A percentile compares a stretch with the other conserved stretches of the same genome.
Evolutionary conservation across 1,140 invertebrate genomes (phyloP).

Genomic region (Halyomorpha halys): DNA sequence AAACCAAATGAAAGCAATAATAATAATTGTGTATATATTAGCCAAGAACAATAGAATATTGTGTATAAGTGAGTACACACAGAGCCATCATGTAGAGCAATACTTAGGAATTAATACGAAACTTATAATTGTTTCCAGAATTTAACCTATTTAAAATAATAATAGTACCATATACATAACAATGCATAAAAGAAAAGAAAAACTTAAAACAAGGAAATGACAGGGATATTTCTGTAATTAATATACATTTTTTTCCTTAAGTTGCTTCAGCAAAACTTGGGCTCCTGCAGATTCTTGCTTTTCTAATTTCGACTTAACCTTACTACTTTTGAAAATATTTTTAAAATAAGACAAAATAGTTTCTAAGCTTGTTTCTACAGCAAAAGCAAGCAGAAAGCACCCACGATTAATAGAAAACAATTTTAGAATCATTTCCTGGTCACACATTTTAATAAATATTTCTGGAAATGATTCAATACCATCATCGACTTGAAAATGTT

Average conservation of each 20-base stretch:
- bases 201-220: too few relatives aligned
- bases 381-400: slow-evolving; percentile 18
- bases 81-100: too few relatives aligned
- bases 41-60: too few relatives aligned
- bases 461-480: slow-evolving; percentile 10
- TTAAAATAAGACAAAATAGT: slow-evolving; percentile 9
- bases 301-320: neutral
- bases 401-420: slow-evolving; percentile 20
- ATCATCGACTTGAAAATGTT: slow-evolving; percentile 43
- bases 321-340: neutral
- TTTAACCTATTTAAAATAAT: too few relatives aligned
- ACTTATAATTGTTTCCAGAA: too few relatives aligned
- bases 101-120: too few relatives aligned
- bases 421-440: slow-evolving; percentile 12
- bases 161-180: too few relatives aligned
- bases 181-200: too few relatives aligned
- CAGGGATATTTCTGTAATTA: too few relatives aligned
- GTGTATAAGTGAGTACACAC: too few relatives aligned
- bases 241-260: neutral
- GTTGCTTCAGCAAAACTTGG: neutral
- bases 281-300: neutral
- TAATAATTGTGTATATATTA: too few relatives aligned
- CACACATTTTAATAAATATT: neutral
- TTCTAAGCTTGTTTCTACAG: slow-evolving; percentile 8
- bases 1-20: too few relatives aligned